Conservation (phyloP, 2,797 vertebrate species). For the Miichthys miiuy region DNA sequence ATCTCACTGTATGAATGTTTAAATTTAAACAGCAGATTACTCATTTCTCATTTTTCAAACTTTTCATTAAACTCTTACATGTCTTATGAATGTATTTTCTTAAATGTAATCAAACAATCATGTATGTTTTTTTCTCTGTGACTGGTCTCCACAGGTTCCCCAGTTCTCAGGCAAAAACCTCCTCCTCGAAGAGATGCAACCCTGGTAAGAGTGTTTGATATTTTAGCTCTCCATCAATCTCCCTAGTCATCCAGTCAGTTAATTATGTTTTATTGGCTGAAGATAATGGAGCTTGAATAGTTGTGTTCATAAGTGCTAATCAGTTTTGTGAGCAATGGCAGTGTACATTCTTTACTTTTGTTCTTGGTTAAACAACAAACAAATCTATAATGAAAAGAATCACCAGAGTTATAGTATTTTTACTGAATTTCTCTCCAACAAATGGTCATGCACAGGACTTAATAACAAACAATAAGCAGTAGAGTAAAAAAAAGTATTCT, state of each 20-base stretch:
- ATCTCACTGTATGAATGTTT: neutral
- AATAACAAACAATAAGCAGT: neutral
- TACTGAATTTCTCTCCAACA: neutral
- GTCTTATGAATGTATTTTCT: neutral
- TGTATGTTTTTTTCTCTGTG: slow-evolving; percentile 5
- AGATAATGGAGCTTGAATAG: neutral
- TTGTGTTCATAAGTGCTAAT: neutral
- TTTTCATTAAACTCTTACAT: neutral
- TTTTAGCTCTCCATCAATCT: neutral
- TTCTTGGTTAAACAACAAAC: slow-evolving; percentile 5
- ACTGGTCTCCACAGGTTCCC: slow-evolving; percentile 88
- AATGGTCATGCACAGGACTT: neutral
- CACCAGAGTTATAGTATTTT: neutral
- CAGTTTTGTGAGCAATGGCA: neutral
- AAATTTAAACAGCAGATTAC: neutral
- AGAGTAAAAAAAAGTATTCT: neutral
- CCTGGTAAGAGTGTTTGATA: slow-evolving; percentile 86
- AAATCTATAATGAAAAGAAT: neutral
- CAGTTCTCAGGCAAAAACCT: slow-evolving; percentile 96
- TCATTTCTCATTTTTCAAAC: neutral
- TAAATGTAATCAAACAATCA: neutral
- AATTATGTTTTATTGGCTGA: neutral
- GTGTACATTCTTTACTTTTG: slow-evolving; percentile 5
- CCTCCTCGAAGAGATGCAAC: slow-evolving; percentile 97
- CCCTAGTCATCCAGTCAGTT: neutral